phyloP scores from a whole-genome alignment of 2,797 vertebrate species.

The Oreortyx pictus region DNA sequence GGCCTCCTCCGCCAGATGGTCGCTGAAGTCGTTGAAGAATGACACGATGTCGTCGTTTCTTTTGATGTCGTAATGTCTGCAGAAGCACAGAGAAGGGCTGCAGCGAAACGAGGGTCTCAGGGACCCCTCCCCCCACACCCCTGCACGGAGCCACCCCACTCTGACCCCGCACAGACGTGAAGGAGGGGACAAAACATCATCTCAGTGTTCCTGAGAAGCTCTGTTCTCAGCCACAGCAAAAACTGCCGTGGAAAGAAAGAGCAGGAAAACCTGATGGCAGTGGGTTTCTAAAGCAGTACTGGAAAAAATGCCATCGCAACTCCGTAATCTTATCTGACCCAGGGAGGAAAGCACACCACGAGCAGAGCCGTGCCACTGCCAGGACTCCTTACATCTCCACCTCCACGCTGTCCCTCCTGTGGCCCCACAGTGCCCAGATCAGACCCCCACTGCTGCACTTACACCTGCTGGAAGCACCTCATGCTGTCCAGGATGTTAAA shows the following conservation, averaged over 20 bases:
- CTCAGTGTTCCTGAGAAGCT: background rate
- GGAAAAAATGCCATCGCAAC: background rate
- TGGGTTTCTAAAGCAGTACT: background rate
- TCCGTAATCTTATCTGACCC: background rate
- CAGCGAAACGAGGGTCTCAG: background rate
- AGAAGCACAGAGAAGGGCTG: background rate
- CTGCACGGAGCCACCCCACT: too few species aligned
- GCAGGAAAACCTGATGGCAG: background rate
- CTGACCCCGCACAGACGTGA: too few species aligned
- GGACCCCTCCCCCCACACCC: background rate
- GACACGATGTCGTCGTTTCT: slow-evolving; percentile 95
- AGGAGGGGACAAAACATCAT: too few species aligned
- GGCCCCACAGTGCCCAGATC: background rate
- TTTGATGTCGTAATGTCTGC: slow-evolving; percentile 95
- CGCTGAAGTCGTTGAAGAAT: slow-evolving; percentile 99
- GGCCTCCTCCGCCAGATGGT: slow-evolving; percentile 97
- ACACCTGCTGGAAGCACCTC: slow-evolving; percentile 99
- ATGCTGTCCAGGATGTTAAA: slow-evolving; percentile 99
- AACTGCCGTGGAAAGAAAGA: background rate
- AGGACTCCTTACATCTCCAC: background rate
- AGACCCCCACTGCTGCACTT: slow-evolving; percentile 68
- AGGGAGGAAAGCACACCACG: background rate
- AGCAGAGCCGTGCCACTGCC: background rate
- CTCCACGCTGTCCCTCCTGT: background rate
- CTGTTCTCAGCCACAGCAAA: background rate